Percentiles rank a stretch among this genome's conserved stretches.
These are phyloP conservation scores for Stomatorhinus walkeri DNA, from an alignment of 2,797 vertebrate species.

Conservation along the genomic window DNA sequence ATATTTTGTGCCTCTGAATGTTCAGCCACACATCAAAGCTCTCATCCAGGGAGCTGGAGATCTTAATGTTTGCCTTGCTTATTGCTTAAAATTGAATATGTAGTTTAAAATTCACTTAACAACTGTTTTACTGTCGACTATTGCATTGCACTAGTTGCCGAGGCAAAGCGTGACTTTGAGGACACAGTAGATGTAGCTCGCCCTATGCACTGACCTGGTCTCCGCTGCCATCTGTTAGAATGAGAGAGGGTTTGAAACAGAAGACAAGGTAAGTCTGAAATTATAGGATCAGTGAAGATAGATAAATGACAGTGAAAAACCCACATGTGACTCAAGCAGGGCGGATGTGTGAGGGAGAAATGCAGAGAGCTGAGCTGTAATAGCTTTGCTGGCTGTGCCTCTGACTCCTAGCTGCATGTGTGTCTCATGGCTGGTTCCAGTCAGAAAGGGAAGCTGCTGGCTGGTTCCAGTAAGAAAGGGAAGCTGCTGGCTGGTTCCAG, in stretches of 20 bases:
- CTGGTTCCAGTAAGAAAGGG: too few species aligned
- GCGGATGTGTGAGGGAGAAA: not conserved
- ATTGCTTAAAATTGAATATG: not conserved
- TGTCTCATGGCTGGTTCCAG: not conserved
- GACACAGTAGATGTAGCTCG: not conserved
- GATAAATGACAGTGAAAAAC: not conserved
- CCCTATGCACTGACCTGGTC: slow-evolving; percentile 3
- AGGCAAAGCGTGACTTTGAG: not conserved
- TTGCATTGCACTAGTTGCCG: not conserved
- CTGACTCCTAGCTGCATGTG: not conserved
- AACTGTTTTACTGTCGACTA: not conserved
- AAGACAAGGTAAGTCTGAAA: not conserved
- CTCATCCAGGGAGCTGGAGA: not conserved
- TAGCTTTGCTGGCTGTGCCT: not conserved
- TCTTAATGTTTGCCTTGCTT: not conserved
- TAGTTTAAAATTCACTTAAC: not conserved
- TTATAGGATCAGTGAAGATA: not conserved
- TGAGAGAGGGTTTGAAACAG: not conserved
- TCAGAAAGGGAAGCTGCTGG: not conserved
- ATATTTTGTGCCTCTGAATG: not conserved
- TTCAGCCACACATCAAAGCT: not conserved
- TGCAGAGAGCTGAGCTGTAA: not conserved
- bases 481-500: too few species aligned
- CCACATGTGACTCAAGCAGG: not conserved
- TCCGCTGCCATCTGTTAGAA: not conserved